A percentile compares a stretch with the other conserved stretches of the same genome.
Evolutionary conservation across 2,888 invertebrate genomes (phyloP).

Genomic region (Cephus pulcher): DNA sequence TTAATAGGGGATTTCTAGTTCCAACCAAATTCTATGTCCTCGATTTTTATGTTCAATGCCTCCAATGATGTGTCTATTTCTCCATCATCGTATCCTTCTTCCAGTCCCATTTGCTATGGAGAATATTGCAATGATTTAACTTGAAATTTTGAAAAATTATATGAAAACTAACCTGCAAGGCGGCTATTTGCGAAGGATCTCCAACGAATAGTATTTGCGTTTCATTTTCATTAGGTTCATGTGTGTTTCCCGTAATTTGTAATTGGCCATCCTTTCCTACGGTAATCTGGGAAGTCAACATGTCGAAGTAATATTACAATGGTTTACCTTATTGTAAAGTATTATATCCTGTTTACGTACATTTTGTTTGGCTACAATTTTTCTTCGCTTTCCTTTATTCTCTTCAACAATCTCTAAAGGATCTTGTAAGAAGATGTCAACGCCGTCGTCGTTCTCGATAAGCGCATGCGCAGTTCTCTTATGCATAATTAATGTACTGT

Average conservation of each 20-base stretch:
- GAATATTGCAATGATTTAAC: constrained; percentile 2
- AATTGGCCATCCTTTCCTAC: constrained; percentile 45
- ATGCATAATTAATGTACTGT: constrained; percentile 73
- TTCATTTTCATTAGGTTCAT: constrained; percentile 48
- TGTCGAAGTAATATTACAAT: neutral
- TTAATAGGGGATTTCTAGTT: constrained; percentile 26
- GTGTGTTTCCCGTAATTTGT: constrained; percentile 44
- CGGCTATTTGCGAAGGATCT: constrained; percentile 57
- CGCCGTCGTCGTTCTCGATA: constrained; percentile 63
- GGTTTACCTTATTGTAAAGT: neutral
- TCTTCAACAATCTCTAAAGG: constrained; percentile 22
- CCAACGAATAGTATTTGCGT: constrained; percentile 59
- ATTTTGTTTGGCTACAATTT: constrained; percentile 8
- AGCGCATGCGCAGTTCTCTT: constrained; percentile 71
- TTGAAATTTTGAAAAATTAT: constrained; percentile 5
- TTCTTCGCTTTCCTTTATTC: constrained; percentile 29
- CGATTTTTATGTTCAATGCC: constrained; percentile 58
- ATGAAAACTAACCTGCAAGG: constrained; percentile 46
- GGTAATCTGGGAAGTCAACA: constrained; percentile 26
- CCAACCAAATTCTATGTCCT: constrained; percentile 59
- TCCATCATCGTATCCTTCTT: constrained; percentile 51
- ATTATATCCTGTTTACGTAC: neutral
- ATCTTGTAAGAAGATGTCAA: constrained; percentile 52
- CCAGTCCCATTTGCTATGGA: constrained; percentile 51
- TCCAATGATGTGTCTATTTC: constrained; percentile 55